A percentile compares a stretch with the other conserved stretches of the same genome.
Conservation (phyloP, 2,797 vertebrate species). For the Choloepus didactylus region DNA sequence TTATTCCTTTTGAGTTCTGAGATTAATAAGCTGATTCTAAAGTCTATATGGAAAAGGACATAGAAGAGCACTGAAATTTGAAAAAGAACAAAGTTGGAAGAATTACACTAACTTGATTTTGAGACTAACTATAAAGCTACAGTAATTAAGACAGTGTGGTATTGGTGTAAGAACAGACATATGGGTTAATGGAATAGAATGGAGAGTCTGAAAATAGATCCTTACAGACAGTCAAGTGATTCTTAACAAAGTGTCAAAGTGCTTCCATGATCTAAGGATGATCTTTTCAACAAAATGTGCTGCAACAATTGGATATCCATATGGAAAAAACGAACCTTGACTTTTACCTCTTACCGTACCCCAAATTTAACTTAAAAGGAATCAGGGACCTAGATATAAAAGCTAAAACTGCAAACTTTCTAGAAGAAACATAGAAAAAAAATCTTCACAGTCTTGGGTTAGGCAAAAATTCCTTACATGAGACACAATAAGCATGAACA, state of each 20-base stretch:
- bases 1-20: neutral
- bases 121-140: neutral
- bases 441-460: neutral
- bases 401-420: neutral
- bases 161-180: neutral
- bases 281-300: constrained; percentile 5
- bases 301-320: neutral
- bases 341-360: neutral
- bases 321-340: constrained; percentile 2
- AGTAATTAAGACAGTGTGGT: neutral
- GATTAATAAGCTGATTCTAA: constrained; percentile 17
- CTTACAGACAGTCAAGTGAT: neutral
- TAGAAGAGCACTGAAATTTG: neutral
- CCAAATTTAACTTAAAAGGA: constrained; percentile 28
- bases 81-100: neutral
- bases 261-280: constrained; percentile 1
- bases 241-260: neutral
- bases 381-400: neutral
- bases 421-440: neutral
- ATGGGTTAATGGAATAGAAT: neutral
- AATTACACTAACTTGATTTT: constrained; percentile 23
- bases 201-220: neutral
- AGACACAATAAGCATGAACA: neutral
- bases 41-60: neutral
- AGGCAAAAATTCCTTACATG: neutral